Evolutionary conservation across 2,888 invertebrate species (phyloP).

Genomic region (Mythimna impura): DNA sequence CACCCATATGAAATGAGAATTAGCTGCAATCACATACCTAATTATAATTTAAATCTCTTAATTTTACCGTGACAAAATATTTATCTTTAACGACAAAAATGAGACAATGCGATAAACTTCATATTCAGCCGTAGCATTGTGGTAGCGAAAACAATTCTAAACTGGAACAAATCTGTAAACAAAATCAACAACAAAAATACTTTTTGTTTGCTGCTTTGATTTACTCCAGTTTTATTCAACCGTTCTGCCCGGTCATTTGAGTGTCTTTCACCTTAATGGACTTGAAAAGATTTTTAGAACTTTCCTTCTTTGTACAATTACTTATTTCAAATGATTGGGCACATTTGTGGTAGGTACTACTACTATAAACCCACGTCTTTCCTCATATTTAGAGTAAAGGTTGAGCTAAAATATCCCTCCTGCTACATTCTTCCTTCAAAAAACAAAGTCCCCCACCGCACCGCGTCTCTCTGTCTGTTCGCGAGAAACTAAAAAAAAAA

Average conservation of each 20-base stretch:
- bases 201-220: slow-evolving; percentile 11
- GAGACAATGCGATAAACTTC: not conserved
- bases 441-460: too few relatives aligned
- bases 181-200: slow-evolving; percentile 7
- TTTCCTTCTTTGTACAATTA: not conserved
- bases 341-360: too few relatives aligned
- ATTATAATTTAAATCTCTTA: not conserved
- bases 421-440: too few relatives aligned
- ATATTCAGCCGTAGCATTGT: slow-evolving; percentile 3
- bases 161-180: slow-evolving; percentile 26
- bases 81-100: not conserved
- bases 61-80: slow-evolving; percentile 3
- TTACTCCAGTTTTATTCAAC: slow-evolving; percentile 3
- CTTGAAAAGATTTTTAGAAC: slow-evolving; percentile 4
- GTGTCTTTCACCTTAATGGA: not conserved
- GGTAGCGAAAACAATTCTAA: slow-evolving; percentile 15
- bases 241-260: not conserved
- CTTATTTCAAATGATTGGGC: too few relatives aligned
- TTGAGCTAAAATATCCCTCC: too few relatives aligned
- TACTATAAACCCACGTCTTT: too few relatives aligned
- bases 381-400: too few relatives aligned
- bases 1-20: not conserved
- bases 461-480: too few relatives aligned
- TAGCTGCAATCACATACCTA: not conserved
- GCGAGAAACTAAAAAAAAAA: too few relatives aligned